Conservation (phyloP, 2,888 invertebrate species). For the Molanna angustata region DNA sequence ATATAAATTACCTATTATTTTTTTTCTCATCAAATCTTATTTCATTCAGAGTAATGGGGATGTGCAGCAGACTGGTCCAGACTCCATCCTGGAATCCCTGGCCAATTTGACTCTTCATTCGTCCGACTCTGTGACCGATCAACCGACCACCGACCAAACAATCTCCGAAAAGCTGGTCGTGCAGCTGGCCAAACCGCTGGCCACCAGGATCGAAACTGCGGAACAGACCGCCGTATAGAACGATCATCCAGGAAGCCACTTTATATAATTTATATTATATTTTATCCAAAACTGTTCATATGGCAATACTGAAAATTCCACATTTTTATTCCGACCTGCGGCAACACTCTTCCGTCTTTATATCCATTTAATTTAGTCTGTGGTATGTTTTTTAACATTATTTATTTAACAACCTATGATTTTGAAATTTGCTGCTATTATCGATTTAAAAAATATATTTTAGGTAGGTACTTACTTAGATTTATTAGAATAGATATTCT, state of each 20-base stretch:
- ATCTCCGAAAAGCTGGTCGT: constrained; percentile 42
- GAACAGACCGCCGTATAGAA: constrained; percentile 49
- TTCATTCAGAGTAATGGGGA: constrained; percentile 18
- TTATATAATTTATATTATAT: not conserved
- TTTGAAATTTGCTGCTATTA: no score
- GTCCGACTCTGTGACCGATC: constrained; percentile 45
- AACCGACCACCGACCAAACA: constrained; percentile 48
- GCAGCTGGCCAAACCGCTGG: constrained; percentile 51
- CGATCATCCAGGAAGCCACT: no score
- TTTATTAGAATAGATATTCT: no score
- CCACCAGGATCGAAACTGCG: constrained; percentile 48
- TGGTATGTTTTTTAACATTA: no score
- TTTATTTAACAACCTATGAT: no score
- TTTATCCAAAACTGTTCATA: constrained; percentile 2
- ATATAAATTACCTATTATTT: no score
- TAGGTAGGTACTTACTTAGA: no score
- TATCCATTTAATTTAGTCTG: no score
- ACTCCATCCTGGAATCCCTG: constrained; percentile 31
- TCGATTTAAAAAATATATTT: no score
- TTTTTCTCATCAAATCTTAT: no score
- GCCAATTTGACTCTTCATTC: constrained; percentile 34
- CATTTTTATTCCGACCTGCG: no score
- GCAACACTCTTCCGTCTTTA: no score
- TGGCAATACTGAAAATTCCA: constrained; percentile 8
- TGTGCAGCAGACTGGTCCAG: constrained; percentile 18